These are phyloP conservation scores for Lacanobia wlatinum DNA, from an alignment of 2,888 invertebrate genomes.

Conservation along the genomic window DNA sequence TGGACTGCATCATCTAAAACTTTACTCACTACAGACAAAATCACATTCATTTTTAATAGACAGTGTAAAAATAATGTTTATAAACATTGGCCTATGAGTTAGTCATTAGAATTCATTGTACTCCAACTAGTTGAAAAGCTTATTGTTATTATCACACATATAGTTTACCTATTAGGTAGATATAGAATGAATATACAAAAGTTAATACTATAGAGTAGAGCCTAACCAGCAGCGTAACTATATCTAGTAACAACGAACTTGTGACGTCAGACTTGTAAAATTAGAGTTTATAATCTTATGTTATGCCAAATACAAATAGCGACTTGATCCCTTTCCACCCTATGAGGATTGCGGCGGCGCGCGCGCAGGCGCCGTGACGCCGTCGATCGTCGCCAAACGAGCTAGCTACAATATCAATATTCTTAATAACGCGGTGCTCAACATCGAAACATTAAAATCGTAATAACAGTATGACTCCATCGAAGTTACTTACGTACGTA, in stretches of 20 bases:
- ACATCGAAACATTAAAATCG: conserved; percentile 72
- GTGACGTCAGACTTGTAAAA: conserved; percentile 78
- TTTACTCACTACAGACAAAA: conserved; percentile 85
- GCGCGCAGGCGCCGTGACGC: conserved; percentile 59
- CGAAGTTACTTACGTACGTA: conserved; percentile 52
- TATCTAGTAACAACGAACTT: conserved; percentile 70
- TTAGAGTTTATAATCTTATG: conserved; percentile 68
- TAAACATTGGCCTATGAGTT: conserved; percentile 89
- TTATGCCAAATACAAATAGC: conserved; percentile 66
- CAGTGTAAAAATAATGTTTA: conserved; percentile 90
- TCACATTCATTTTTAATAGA: conserved; percentile 87
- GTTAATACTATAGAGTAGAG: conserved; percentile 76
- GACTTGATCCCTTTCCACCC: conserved; percentile 72
- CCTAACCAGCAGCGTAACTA: conserved; percentile 65
- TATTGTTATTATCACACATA: conserved; percentile 90
- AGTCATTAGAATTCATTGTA: conserved; percentile 87
- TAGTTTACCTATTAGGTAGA: conserved; percentile 85
- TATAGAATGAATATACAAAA: conserved; percentile 86
- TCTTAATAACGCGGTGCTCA: conserved; percentile 66
- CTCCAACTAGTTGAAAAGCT: conserved; percentile 89
- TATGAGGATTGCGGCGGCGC: conserved; percentile 60
- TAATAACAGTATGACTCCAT: conserved; percentile 57
- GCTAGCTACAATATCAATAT: conserved; percentile 33
- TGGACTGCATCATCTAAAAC: conserved; percentile 84
- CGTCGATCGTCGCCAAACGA: conserved; percentile 60